phyloP scores from a whole-genome alignment of 2,888 invertebrate species.

The Linnaemya tessellans region DNA sequence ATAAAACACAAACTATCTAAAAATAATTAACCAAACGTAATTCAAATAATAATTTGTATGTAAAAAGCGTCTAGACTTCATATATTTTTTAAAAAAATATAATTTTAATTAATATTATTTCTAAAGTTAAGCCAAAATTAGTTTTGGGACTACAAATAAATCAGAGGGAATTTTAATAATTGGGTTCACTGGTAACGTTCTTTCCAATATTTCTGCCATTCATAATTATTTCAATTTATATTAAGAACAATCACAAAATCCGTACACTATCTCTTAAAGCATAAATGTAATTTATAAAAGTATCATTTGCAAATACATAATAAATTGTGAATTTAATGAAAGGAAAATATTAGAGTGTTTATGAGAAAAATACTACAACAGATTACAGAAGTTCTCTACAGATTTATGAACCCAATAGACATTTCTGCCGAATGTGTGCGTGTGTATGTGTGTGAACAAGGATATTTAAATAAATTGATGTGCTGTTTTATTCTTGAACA shows the following conservation, averaged over 20 bases:
- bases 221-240: constrained; percentile 15
- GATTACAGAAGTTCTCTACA: constrained; percentile 45
- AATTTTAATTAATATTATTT: no score
- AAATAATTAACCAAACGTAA: no score
- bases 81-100: no score
- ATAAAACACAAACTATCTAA: no score
- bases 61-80: no score
- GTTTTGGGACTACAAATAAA: not conserved
- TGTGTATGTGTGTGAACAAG: not conserved
- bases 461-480: constrained; percentile 58
- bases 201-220: not conserved
- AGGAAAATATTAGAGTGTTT: constrained; percentile 36
- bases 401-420: constrained; percentile 65
- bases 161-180: not conserved
- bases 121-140: not conserved
- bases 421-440: constrained; percentile 8
- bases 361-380: constrained; percentile 1
- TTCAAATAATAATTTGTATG: no score
- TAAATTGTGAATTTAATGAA: constrained; percentile 34
- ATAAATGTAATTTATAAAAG: constrained; percentile 22
- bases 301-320: constrained; percentile 47
- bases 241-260: constrained; percentile 8
- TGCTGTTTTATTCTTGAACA: constrained; percentile 1
- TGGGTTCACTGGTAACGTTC: not conserved
- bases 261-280: not conserved